Conservation (phyloP, 2,888 invertebrate genomes). For the Phortica okadai region DNA sequence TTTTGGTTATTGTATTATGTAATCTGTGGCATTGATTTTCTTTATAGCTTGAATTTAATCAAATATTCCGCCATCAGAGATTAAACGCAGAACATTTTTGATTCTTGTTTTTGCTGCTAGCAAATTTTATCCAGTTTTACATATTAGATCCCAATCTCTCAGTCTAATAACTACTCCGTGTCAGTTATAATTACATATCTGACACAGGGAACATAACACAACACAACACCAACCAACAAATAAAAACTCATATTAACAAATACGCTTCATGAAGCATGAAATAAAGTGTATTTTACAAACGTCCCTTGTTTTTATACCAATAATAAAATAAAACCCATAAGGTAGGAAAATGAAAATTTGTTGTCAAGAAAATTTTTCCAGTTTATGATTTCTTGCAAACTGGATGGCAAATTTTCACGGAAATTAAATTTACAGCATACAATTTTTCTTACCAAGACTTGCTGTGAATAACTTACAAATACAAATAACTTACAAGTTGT, state of each 20-base stretch:
- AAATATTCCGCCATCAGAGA: too few relatives aligned
- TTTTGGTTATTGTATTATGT: too few relatives aligned
- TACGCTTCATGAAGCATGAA: conserved; percentile 68
- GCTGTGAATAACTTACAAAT: not conserved
- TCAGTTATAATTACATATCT: conserved; percentile 2
- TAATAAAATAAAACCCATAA: not conserved
- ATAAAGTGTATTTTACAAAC: conserved; percentile 52
- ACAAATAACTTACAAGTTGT: not conserved
- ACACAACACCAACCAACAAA: conserved; percentile 37
- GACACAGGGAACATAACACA: not conserved
- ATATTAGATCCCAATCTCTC: not conserved
- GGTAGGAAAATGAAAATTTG: not conserved
- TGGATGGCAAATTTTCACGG: conserved; percentile 15
- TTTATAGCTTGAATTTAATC: not conserved
- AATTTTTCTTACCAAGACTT: conserved; percentile 3
- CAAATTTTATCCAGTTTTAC: not conserved
- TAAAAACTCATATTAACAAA: conserved; percentile 68
- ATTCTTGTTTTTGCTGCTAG: not conserved
- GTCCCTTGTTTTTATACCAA: conserved; percentile 40
- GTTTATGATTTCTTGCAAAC: conserved; percentile 14
- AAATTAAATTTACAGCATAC: conserved; percentile 2
- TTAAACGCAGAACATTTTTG: too few relatives aligned
- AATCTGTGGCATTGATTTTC: not conserved
- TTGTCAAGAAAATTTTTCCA: conserved; percentile 15
- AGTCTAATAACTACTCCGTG: not conserved